Conservation (phyloP, 2,113 vertebrate genomes). For the Takifugu bimaculatus region DNA sequence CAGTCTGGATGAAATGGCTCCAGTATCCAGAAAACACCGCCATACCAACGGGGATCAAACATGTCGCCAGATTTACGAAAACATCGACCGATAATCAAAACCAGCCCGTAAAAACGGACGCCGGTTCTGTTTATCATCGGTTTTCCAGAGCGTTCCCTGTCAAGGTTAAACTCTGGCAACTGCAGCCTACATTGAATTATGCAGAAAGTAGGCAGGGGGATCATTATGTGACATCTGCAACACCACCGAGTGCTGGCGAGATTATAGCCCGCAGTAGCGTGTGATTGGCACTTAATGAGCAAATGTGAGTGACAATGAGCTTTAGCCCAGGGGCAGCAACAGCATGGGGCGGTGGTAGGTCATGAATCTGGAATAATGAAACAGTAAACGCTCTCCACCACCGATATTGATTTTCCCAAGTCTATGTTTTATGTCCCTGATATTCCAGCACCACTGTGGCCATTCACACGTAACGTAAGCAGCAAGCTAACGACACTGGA, state of each 20-base stretch:
- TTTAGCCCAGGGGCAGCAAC: slow-evolving; percentile 60
- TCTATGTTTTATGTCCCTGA: slow-evolving; percentile 60
- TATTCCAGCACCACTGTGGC: slow-evolving; percentile 31
- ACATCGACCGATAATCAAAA: neutral
- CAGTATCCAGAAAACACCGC: neutral
- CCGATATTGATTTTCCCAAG: slow-evolving; percentile 62
- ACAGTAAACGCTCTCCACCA: slow-evolving; percentile 66
- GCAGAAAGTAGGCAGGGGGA: slow-evolving; percentile 46
- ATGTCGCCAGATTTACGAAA: slow-evolving; percentile 4
- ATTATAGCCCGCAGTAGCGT: slow-evolving; percentile 64
- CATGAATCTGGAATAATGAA: slow-evolving; percentile 72
- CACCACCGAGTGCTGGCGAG: slow-evolving; percentile 63
- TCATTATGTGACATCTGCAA: slow-evolving; percentile 65
- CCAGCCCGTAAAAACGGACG: neutral
- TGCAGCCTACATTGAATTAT: slow-evolving; percentile 55
- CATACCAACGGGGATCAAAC: slow-evolving; percentile 2
- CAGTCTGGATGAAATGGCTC: slow-evolving; percentile 12
- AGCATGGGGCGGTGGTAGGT: slow-evolving; percentile 58
- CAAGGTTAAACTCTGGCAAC: slow-evolving; percentile 59
- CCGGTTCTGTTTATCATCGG: slow-evolving; percentile 17
- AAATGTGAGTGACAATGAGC: slow-evolving; percentile 71
- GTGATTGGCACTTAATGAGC: slow-evolving; percentile 77
- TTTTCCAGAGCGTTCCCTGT: slow-evolving; percentile 46
- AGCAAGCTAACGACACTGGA: neutral
- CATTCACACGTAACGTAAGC: slow-evolving; percentile 18